phyloP scores from a whole-genome alignment of 2,113 vertebrate genomes.

The Pristiophorus japonicus region DNA sequence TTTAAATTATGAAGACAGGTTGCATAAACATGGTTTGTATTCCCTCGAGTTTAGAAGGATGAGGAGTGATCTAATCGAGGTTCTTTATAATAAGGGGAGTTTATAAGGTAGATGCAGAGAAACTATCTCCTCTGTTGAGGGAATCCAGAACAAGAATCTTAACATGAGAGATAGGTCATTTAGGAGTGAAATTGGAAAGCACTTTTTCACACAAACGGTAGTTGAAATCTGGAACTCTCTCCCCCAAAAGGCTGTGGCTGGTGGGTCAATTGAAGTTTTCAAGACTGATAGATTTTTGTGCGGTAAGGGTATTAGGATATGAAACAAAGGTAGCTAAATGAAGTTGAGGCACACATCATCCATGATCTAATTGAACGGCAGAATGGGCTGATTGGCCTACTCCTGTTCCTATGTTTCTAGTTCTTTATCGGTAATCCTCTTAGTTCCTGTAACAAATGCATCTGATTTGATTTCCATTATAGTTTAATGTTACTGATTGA shows the following conservation, averaged over 20 bases:
- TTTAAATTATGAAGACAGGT: neutral
- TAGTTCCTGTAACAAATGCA: neutral
- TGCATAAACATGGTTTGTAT: neutral
- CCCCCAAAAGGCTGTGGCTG: neutral
- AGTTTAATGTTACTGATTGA: neutral
- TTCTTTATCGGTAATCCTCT: neutral
- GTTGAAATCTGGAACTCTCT: too few relatives aligned
- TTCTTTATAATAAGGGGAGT: neutral
- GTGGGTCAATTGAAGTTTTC: neutral
- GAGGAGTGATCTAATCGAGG: neutral
- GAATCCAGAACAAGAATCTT: too few relatives aligned
- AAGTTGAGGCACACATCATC: neutral
- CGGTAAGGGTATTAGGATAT: neutral
- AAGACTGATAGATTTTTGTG: neutral
- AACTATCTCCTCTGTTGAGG: neutral
- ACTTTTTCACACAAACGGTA: too few relatives aligned
- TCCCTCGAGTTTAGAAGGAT: too few relatives aligned
- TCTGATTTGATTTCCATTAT: neutral
- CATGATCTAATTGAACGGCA: neutral
- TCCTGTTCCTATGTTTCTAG: neutral
- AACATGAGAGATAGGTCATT: too few relatives aligned
- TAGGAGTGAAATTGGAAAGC: too few relatives aligned
- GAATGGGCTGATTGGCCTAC: too few relatives aligned
- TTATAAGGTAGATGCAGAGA: neutral
- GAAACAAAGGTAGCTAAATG: neutral